Percentiles rank a stretch among this genome's conserved stretches.
phyloP scores from a whole-genome alignment of 2,113 vertebrate genomes.

The Myocastor coypus region DNA sequence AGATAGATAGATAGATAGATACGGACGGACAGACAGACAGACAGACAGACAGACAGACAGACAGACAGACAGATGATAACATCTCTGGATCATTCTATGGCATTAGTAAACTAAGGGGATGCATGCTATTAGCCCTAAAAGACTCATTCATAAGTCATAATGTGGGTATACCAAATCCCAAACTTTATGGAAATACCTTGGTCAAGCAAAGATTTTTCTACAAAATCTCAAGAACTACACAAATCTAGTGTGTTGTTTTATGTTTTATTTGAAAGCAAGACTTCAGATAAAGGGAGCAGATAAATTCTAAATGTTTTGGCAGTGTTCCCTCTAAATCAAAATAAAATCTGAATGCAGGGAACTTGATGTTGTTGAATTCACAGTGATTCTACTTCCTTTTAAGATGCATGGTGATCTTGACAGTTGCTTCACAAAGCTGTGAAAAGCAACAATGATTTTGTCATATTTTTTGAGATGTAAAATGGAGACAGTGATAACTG shows the following conservation, averaged over 20 bases:
- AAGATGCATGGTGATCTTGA: background rate
- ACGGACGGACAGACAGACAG: too few relatives aligned
- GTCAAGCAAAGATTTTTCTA: slow-evolving; percentile 7
- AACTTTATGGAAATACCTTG: slow-evolving; percentile 27
- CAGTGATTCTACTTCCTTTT: background rate
- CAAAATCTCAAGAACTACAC: background rate
- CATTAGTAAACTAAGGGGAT: background rate
- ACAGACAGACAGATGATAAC: too few relatives aligned
- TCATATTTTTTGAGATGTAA: slow-evolving; percentile 37
- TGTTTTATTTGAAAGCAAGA: background rate
- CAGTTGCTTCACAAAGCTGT: background rate
- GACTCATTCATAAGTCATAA: background rate
- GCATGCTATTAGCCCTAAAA: background rate
- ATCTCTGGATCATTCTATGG: background rate
- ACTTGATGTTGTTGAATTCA: background rate
- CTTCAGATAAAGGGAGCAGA: background rate
- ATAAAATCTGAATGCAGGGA: slow-evolving; percentile 29
- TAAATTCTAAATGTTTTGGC: background rate
- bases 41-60: too few relatives aligned
- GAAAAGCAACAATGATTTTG: background rate
- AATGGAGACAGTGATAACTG: slow-evolving; percentile 38
- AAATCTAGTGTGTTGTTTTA: background rate
- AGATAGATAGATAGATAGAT: too few relatives aligned
- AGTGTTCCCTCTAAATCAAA: slow-evolving; percentile 29
- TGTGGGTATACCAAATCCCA: background rate